A percentile compares a stretch with the other conserved stretches of the same genome.
Conservation (phyloP, 2,113 vertebrate genomes). For the Oenanthe melanoleuca region DNA sequence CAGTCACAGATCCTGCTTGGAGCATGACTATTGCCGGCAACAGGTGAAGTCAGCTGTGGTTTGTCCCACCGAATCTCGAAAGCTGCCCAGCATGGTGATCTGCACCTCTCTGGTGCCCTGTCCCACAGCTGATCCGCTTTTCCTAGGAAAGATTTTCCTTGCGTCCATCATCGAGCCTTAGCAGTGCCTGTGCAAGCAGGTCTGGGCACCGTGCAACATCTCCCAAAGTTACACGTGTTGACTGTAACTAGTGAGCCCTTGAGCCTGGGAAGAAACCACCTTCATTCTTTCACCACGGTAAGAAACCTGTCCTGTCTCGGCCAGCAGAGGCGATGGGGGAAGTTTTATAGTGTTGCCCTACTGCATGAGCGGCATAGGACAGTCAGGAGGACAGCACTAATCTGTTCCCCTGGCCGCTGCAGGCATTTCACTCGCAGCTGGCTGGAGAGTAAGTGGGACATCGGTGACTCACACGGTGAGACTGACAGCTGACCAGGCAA, state of each 20-base stretch:
- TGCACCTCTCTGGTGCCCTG: neutral
- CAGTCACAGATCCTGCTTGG: neutral
- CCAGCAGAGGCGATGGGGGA: neutral
- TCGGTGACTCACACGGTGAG: fast-evolving
- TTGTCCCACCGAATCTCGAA: neutral
- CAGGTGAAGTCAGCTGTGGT: neutral
- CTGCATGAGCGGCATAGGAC: fast-evolving
- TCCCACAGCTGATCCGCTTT: neutral
- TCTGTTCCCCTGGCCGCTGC: fast-evolving
- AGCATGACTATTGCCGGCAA: neutral
- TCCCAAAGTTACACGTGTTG: neutral
- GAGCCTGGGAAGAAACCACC: neutral
- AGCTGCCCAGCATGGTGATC: neutral
- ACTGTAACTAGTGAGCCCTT: fast-evolving
- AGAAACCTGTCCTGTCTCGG: neutral
- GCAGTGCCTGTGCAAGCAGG: neutral
- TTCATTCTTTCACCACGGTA: too few species aligned
- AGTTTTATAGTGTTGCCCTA: neutral
- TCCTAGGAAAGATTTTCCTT: neutral
- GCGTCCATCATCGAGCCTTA: neutral
- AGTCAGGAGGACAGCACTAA: neutral
- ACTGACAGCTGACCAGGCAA: neutral
- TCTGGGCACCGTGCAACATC: neutral
- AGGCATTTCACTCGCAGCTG: fast-evolving
- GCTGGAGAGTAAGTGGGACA: neutral